Evolutionary conservation across 1,140 invertebrate genomes (phyloP).

Genomic region (Brachionus rubens): DNA sequence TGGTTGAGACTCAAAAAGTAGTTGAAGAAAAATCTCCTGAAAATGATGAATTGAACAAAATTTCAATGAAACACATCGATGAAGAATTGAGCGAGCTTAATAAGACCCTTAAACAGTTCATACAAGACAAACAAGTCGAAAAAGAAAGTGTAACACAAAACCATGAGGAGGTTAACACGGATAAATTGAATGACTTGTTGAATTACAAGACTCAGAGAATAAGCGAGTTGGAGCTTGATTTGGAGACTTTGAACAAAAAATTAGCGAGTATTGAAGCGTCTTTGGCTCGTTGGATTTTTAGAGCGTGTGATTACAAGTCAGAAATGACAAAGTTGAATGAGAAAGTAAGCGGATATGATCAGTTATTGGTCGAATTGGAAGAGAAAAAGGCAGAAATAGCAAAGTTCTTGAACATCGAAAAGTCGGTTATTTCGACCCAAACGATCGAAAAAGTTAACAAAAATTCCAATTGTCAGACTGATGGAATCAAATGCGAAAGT

Average conservation of each 20-base stretch:
- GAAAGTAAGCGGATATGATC: background rate
- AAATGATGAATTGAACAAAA: background rate
- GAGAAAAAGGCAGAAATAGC: background rate
- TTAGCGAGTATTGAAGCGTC: background rate
- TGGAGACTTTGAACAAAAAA: slow-evolving; percentile 31
- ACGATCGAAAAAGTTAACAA: background rate
- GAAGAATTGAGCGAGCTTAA: slow-evolving; percentile 25
- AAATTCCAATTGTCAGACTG: too few relatives aligned
- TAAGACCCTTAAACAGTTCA: slow-evolving; percentile 15
- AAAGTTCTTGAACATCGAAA: background rate
- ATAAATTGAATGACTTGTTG: slow-evolving; percentile 2
- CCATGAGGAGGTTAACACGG: background rate
- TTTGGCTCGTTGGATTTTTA: slow-evolving; percentile 30
- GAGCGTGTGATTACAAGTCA: slow-evolving; percentile 36
- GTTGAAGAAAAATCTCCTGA: background rate
- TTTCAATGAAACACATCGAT: slow-evolving; percentile 40
- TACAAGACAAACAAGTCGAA: slow-evolving; percentile 1
- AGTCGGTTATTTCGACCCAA: background rate
- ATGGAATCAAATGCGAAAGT: background rate
- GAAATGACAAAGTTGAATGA: slow-evolving; percentile 28
- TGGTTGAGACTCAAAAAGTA: background rate
- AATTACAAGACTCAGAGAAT: slow-evolving; percentile 9
- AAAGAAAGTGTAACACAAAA: background rate
- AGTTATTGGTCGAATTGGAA: background rate
- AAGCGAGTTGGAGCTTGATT: slow-evolving; percentile 13